phyloP scores from a whole-genome alignment of 1,140 invertebrate species.

The Physella acuta region DNA sequence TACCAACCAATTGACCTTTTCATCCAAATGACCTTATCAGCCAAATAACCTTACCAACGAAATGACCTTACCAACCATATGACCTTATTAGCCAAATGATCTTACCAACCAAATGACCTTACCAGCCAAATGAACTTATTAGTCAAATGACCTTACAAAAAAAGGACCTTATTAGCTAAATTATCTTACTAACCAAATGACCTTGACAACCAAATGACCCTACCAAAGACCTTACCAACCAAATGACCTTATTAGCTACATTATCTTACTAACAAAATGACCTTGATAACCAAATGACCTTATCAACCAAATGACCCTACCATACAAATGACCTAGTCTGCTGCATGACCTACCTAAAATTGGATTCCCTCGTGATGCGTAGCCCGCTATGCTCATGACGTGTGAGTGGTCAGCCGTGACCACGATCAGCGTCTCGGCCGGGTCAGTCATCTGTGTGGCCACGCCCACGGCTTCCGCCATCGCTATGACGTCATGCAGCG shows the following conservation, averaged over 20 bases:
- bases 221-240: neutral
- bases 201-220: neutral
- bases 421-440: slow-evolving; percentile 77
- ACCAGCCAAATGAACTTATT: neutral
- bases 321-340: neutral
- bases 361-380: slow-evolving; percentile 50
- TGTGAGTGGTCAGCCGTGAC: slow-evolving; percentile 86
- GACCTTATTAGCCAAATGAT: neutral
- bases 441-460: slow-evolving; percentile 66
- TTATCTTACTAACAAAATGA: neutral
- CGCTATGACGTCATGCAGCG: slow-evolving; percentile 76
- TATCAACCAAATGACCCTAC: neutral
- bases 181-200: neutral
- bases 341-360: slow-evolving; percentile 61
- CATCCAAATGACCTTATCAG: neutral
- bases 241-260: neutral
- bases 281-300: neutral
- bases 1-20: neutral
- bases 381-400: slow-evolving; percentile 53
- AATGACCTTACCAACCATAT: neutral
- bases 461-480: slow-evolving; percentile 73
- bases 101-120: neutral
- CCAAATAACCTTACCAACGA: neutral
- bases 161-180: neutral
- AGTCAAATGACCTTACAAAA: neutral